A percentile compares a stretch with the other conserved stretches of the same genome.
These are phyloP conservation scores for Tupiocoris notatus DNA, from an alignment of 2,888 invertebrate species.

Conservation along the genomic window DNA sequence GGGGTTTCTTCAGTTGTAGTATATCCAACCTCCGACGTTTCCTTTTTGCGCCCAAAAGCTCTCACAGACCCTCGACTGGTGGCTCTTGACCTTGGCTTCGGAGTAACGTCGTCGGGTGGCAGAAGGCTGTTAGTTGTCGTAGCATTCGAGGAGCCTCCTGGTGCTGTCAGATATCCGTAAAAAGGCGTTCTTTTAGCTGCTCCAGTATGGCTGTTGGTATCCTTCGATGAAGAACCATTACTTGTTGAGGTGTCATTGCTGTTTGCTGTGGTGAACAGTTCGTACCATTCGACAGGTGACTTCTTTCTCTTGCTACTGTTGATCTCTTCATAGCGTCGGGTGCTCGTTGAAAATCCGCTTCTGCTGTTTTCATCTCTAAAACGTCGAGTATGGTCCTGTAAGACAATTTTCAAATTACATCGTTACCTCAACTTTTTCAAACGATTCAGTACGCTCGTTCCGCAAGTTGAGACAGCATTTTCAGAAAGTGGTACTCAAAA, in stretches of 20 bases:
- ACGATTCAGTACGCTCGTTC: no score
- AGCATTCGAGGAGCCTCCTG: neutral
- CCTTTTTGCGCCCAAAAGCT: constrained; percentile 1
- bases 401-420: no score
- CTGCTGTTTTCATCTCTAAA: neutral
- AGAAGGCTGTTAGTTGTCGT: constrained; percentile 22
- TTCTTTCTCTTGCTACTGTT: neutral
- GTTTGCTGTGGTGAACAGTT: neutral
- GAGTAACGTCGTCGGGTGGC: neutral
- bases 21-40: neutral
- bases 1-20: neutral
- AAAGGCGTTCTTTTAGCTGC: constrained; percentile 16
- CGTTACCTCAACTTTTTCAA: no score
- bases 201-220: constrained; percentile 31
- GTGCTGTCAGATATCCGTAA: neutral
- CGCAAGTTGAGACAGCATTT: no score
- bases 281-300: constrained; percentile 15
- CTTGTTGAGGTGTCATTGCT: neutral
- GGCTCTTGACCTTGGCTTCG: neutral
- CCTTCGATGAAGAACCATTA: neutral
- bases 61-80: neutral
- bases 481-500: no score
- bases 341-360: neutral
- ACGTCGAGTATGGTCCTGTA: constrained; percentile 3
- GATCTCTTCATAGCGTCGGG: neutral